Base-by-base conservation (phyloP, 1,140 invertebrate species). In the Musca vetustissima region DNA sequence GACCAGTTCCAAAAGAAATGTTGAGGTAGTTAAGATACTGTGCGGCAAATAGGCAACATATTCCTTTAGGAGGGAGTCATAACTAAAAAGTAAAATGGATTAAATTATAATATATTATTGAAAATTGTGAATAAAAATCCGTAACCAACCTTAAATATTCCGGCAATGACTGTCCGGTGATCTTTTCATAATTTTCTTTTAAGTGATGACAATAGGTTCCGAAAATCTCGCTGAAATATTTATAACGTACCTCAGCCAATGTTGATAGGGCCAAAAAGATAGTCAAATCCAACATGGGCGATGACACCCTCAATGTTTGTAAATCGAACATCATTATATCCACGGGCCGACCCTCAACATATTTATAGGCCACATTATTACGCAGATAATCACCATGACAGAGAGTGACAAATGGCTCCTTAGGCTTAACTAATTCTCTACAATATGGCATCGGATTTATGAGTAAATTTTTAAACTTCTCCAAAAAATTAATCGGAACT, bases 301-400 rank as follows among this genome's bases (percentile, higher is more conserved):
- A 82, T 24, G 72, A 74, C 15, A 75, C 15, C 0, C 78, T 69
- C 22, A 82, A 14, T 0, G 80, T 82, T 71, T 82, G 80, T 50
- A 82, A 78, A 72, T 82, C 80, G 28, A 82, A 82, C 80, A 82
- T 82, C 73, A 82, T 79, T 7, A 76, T 72, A 6, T 75, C 77
- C 32, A 68, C 32, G 2, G 80, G 80, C 8, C 67, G 53, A 1
- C 73, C 76, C 1, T 66, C 67, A 1, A 15, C 28, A 36, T 79
- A 77, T 49, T 71, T 77, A 52, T 73, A 82, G 4, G 80, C 80
- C n/a, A 82, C 73, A 69, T 82, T 82, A 32, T 82, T 82, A 15
- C 80, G 55, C 32, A 82, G 24, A 70, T 73, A 82, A 25, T 82
- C 80, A 0, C 80, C 80, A 24, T 82, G 80, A 25, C 79, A 82